phyloP scores from a whole-genome alignment of 2,113 vertebrate genomes.

The Alethe diademata region DNA sequence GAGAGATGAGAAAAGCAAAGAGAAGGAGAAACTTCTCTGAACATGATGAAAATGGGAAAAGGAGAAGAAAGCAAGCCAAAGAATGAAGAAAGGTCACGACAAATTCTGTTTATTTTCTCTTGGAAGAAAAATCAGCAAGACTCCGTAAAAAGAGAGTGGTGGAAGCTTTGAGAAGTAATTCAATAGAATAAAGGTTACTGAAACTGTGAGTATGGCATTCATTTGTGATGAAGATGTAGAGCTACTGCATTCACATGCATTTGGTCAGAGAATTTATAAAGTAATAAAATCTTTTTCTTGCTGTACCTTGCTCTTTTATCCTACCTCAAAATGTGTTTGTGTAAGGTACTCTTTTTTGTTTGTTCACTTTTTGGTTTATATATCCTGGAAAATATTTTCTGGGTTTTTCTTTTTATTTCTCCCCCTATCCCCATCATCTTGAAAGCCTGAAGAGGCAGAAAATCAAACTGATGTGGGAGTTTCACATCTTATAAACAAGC shows the following conservation, averaged over 20 bases:
- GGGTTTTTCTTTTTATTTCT: neutral
- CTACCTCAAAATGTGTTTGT: neutral
- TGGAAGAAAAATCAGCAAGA: neutral
- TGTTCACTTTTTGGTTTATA: neutral
- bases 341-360: neutral
- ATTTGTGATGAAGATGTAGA: neutral
- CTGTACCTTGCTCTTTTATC: neutral
- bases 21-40: neutral
- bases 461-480: neutral
- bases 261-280: slow-evolving; percentile 22
- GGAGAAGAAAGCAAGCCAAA: neutral
- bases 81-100: neutral
- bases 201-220: neutral
- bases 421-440: neutral
- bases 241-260: neutral
- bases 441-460: neutral
- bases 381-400: neutral
- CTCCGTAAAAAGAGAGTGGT: slow-evolving; percentile 3
- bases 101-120: slow-evolving; percentile 41
- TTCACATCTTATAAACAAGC: neutral
- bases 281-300: neutral
- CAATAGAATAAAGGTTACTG: slow-evolving; percentile 19
- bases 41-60: neutral
- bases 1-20: neutral
- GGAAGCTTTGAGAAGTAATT: slow-evolving; percentile 29